Conservation (phyloP, 23 tunicate genomes). For the Phallusia fumigata region DNA sequence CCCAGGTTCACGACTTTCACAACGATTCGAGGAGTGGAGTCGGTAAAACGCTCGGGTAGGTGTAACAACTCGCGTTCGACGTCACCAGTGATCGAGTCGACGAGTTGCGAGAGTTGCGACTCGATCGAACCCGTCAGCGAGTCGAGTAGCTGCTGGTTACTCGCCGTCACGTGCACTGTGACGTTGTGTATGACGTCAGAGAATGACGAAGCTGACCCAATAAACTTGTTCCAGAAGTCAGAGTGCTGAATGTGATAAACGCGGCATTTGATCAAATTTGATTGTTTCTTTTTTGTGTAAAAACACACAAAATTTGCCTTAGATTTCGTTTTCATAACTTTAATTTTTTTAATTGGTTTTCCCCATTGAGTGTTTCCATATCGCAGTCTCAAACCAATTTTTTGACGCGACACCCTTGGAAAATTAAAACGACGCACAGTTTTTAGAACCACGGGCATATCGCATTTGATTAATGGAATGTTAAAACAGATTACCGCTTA, state of each 20-base stretch:
- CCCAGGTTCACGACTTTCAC: constrained; percentile 22
- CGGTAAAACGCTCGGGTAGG: background rate
- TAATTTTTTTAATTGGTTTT: no score
- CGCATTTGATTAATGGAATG: no score
- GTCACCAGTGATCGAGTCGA: background rate
- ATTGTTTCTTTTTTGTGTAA: no score
- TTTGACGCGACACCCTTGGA: no score
- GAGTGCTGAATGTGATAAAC: background rate
- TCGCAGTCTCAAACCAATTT: no score
- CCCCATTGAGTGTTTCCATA: no score
- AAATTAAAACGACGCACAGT: no score
- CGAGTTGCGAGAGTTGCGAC: constrained; percentile 20
- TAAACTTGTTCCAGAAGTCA: background rate
- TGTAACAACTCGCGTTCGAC: background rate
- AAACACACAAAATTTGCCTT: no score
- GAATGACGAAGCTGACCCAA: background rate
- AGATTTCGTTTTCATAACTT: no score
- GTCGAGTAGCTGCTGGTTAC: background rate
- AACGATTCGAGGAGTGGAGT: constrained; percentile 12
- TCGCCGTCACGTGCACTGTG: background rate
- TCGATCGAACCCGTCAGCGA: constrained; percentile 20
- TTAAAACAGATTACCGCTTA: no score
- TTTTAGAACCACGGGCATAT: no score
- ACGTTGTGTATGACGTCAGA: background rate
- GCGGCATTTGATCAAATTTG: background rate